Percentiles rank a stretch among this genome's conserved stretches.
phyloP scores from a whole-genome alignment of 2,888 invertebrate species.

The Dromius quadrimaculatus region DNA sequence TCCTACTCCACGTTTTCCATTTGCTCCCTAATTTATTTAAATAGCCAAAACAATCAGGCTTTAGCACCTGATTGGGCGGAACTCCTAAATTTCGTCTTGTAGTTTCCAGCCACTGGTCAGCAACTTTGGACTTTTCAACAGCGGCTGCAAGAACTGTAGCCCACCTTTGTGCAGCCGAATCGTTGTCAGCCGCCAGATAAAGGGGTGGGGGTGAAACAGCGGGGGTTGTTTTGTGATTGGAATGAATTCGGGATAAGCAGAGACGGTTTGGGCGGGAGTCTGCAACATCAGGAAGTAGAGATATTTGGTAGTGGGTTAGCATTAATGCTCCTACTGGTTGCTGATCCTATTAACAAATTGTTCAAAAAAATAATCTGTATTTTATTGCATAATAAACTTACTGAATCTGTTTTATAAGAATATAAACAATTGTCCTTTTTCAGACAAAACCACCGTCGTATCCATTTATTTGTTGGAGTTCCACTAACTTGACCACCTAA shows the following conservation, averaged over 20 bases:
- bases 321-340: slow-evolving; percentile 92
- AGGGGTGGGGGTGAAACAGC: slow-evolving; percentile 79
- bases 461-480: slow-evolving; percentile 77
- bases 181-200: slow-evolving; percentile 84
- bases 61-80: slow-evolving; percentile 81
- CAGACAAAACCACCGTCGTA: slow-evolving; percentile 90
- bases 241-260: slow-evolving; percentile 66
- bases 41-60: slow-evolving; percentile 94
- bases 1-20: slow-evolving; percentile 90
- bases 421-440: slow-evolving; percentile 94
- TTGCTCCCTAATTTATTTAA: slow-evolving; percentile 87
- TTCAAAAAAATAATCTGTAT: background rate
- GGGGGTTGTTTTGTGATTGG: slow-evolving; percentile 72
- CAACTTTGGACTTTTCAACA: slow-evolving; percentile 70
- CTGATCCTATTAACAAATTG: slow-evolving; percentile 73
- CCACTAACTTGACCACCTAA: slow-evolving; percentile 74
- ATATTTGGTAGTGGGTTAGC: slow-evolving; percentile 84
- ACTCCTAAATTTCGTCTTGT: slow-evolving; percentile 85
- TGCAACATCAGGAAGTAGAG: slow-evolving; percentile 71
- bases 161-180: slow-evolving; percentile 82
- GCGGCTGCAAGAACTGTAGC: slow-evolving; percentile 82
- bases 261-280: slow-evolving; percentile 70
- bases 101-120: slow-evolving; percentile 78
- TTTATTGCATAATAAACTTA: slow-evolving; percentile 69
- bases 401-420: slow-evolving; percentile 92